These are phyloP conservation scores for Eudasyphora cyanicolor DNA, from an alignment of 2,888 invertebrate species.

Conservation along the genomic window DNA sequence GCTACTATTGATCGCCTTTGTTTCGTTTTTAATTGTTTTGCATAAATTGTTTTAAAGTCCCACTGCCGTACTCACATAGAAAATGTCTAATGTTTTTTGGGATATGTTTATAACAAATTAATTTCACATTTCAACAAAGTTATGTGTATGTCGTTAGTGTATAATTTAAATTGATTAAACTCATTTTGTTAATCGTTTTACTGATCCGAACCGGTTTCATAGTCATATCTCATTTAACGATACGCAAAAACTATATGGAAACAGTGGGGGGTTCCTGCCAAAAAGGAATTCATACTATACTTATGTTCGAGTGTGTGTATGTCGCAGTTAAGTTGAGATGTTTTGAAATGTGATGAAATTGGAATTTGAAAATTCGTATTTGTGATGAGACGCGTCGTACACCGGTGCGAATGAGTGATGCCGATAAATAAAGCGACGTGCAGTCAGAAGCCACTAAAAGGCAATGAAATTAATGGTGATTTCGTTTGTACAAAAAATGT, in stretches of 20 bases:
- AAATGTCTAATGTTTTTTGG: background rate
- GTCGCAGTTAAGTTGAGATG: background rate
- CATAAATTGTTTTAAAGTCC: constrained; percentile 26
- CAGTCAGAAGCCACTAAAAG: background rate
- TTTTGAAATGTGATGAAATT: background rate
- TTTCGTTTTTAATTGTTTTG: constrained; percentile 48
- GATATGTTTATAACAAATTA: constrained; percentile 60
- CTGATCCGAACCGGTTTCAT: background rate
- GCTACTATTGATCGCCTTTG: constrained; percentile 34
- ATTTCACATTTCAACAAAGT: constrained; percentile 67
- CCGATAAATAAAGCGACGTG: background rate
- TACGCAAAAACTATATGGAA: background rate
- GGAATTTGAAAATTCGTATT: background rate
- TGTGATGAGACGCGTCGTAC: background rate
- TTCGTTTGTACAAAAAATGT: no score
- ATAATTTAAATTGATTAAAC: constrained; percentile 60
- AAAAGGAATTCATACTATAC: no score
- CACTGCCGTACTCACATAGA: no score
- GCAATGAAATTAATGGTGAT: no score
- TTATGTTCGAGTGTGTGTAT: no score
- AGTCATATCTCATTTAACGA: background rate
- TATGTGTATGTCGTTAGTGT: constrained; percentile 58
- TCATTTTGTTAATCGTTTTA: constrained; percentile 27
- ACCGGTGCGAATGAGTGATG: background rate
- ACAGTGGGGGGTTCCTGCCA: background rate